Evolutionary conservation across 2,113 vertebrate genomes (phyloP), one percentile per base, ranked within the genome.

Genomic region (Rhombomys opimus): DNA sequence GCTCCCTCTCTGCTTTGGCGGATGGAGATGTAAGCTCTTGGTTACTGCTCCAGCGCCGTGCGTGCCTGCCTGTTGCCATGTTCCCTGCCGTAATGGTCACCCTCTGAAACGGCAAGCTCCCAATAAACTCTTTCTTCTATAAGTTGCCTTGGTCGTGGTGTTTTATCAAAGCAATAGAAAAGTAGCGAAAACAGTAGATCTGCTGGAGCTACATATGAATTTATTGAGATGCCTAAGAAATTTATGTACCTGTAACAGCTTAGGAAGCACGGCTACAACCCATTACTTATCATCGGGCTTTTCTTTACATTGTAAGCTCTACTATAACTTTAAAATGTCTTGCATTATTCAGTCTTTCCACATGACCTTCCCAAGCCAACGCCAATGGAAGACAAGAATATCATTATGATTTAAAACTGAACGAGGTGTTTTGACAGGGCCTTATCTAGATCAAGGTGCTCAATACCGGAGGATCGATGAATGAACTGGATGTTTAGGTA

Each of bases 191-290:
- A 27, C 2, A 82, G 22, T 61, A 38, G 35, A 89, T 35, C 38
- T 73, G 32, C 18, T 38, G 35, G 87, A 38, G 89, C 61, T 46
- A 22, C 73, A 86, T 57, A 30, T 38, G 5, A 46, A 46, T 95
- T 94, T 72, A 87, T 59, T 68, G 93, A 95, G 67, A 92, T 59
- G 54, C 5, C 23, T 59, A 81, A 87, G 80, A 92, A 76, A 89
- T 27, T 50, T n/a, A 3, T 70, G 32, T 50, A 46, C 41, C 65
- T 10, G 1, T 59, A 70, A 70, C 7, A 70, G 25, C 38, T 89
- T 87, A 41, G 94, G 54, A 90, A 84, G 57, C 54, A 65, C 7
- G 20, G 41, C 57, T 85, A 90, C 41, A 87, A 89, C 22, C 72
- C 57, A 68, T 70, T 75, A 65, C 84, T 73, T 72, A 81, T 75